Percentiles rank a stretch among this genome's conserved stretches.
Conservation (phyloP, 2,888 invertebrate genomes). For the Diloba caeruleocephala region DNA sequence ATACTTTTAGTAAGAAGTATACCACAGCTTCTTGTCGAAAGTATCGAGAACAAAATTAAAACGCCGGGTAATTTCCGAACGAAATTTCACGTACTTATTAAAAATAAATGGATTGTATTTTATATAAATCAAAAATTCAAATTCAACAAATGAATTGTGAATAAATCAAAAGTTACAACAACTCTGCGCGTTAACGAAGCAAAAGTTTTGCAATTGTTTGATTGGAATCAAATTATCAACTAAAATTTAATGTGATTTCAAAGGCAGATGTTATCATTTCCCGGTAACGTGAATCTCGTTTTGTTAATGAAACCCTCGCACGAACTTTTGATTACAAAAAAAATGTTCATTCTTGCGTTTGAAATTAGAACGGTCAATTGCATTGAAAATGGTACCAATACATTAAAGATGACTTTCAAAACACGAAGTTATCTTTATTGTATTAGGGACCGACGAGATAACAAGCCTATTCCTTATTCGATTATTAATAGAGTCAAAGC, state of each 20-base stretch:
- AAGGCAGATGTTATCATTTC: slow-evolving; percentile 54
- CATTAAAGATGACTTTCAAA: too few relatives aligned
- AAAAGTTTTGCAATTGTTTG: slow-evolving; percentile 58
- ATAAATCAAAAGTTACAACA: slow-evolving; percentile 65
- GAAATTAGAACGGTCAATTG: neutral
- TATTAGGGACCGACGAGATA: too few relatives aligned
- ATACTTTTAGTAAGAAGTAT: too few relatives aligned
- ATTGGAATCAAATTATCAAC: slow-evolving; percentile 61
- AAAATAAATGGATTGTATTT: slow-evolving; percentile 53
- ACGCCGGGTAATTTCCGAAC: slow-evolving; percentile 1
- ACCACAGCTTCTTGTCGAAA: too few relatives aligned
- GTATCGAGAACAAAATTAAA: too few relatives aligned
- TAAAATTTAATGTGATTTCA: slow-evolving; percentile 57
- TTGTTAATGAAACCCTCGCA: slow-evolving; percentile 32
- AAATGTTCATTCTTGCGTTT: slow-evolving; percentile 18
- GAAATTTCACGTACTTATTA: slow-evolving; percentile 47
- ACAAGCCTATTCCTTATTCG: too few relatives aligned
- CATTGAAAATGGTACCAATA: too few relatives aligned
- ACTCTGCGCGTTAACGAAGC: slow-evolving; percentile 56
- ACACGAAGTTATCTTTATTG: neutral
- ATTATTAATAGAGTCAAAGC: too few relatives aligned
- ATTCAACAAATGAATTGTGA: slow-evolving; percentile 63
- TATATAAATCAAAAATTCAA: slow-evolving; percentile 65
- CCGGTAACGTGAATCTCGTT: slow-evolving; percentile 33
- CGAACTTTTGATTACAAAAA: slow-evolving; percentile 38